These are phyloP conservation scores for Limnephilus lunatus DNA, from an alignment of 2,888 invertebrate genomes.

Conservation along the genomic window DNA sequence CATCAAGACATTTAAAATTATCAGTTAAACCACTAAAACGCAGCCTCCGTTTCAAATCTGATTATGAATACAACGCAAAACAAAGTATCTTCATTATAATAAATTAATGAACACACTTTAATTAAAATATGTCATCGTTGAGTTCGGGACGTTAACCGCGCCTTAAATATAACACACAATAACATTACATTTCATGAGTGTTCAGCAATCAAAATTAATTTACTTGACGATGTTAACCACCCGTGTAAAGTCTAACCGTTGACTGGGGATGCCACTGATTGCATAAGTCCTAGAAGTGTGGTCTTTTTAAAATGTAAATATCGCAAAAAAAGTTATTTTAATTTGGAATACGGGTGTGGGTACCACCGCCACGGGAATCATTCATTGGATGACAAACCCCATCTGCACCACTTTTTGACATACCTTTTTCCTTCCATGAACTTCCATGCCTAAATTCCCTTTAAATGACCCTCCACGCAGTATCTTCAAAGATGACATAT, in stretches of 20 bases:
- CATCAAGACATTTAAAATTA: neutral
- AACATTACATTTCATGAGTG: conserved; percentile 14
- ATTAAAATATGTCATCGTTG: conserved; percentile 39
- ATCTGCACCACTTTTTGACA: too few relatives aligned
- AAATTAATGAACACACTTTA: conserved; percentile 17
- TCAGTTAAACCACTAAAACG: neutral
- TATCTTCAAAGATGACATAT: too few relatives aligned
- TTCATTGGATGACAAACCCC: too few relatives aligned
- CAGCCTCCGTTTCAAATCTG: conserved; percentile 10
- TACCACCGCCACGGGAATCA: too few relatives aligned
- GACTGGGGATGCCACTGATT: neutral
- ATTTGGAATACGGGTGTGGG: too few relatives aligned
- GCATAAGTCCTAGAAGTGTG: neutral
- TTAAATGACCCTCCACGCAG: too few relatives aligned
- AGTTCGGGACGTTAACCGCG: neutral
- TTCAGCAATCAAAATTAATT: conserved; percentile 41
- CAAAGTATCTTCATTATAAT: conserved; percentile 19
- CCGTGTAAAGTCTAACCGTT: conserved; percentile 5
- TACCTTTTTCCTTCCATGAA: too few relatives aligned
- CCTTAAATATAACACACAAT: conserved; percentile 13
- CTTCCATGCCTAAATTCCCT: too few relatives aligned
- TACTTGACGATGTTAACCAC: conserved; percentile 28
- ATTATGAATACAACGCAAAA: conserved; percentile 4
- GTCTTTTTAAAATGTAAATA: neutral
- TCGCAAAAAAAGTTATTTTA: neutral